These are phyloP conservation scores for Rhyacophila evoluta DNA, from an alignment of 2,888 invertebrate genomes.

Conservation along the genomic window DNA sequence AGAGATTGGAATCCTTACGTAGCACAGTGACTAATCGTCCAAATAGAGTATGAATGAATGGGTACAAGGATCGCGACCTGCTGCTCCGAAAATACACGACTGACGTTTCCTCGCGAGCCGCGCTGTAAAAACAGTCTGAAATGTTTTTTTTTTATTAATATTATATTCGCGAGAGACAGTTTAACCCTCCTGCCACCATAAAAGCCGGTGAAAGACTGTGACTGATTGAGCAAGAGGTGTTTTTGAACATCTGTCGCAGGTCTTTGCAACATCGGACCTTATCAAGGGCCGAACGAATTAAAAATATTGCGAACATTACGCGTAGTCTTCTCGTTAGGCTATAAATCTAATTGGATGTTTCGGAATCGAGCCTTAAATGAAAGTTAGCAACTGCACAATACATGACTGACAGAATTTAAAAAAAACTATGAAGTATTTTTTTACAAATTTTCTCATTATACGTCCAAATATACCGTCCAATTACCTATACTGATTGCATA, in stretches of 20 bases:
- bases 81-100: neutral
- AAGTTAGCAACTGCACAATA: too few relatives aligned
- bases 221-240: neutral
- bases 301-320: neutral
- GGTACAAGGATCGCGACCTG: conserved; percentile 19
- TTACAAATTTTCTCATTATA: too few relatives aligned
- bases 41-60: conserved; percentile 1
- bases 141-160: neutral
- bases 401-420: too few relatives aligned
- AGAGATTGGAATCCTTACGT: too few relatives aligned
- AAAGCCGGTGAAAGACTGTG: conserved; percentile 19
- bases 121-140: neutral
- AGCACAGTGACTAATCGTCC: neutral
- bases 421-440: too few relatives aligned
- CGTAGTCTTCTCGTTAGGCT: neutral
- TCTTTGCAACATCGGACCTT: neutral
- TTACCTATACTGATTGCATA: too few relatives aligned
- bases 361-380: neutral
- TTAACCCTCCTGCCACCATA: neutral
- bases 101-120: neutral
- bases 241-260: conserved; percentile 1
- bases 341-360: neutral
- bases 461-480: too few relatives aligned
- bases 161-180: neutral
- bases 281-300: neutral